Conservation (phyloP, 2,888 invertebrate genomes). For the Mayetiola destructor region DNA sequence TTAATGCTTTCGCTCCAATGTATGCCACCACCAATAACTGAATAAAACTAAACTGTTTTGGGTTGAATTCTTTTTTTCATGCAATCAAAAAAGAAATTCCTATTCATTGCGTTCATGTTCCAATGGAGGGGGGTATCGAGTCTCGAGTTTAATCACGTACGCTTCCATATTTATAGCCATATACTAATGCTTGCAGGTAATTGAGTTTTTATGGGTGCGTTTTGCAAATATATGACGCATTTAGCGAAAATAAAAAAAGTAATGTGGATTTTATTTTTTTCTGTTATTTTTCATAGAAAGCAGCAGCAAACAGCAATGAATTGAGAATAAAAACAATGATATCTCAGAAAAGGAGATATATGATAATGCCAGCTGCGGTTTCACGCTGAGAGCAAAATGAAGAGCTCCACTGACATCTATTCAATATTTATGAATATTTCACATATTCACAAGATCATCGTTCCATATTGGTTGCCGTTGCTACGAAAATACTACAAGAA, state of each 20-base stretch:
- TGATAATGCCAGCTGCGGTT: background rate
- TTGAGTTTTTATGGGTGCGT: background rate
- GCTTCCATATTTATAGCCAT: too few species aligned
- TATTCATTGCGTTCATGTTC: too few species aligned
- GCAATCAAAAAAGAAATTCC: too few species aligned
- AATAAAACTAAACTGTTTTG: too few species aligned
- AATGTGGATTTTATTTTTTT: background rate
- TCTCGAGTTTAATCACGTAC: too few species aligned
- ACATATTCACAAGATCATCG: conserved; percentile 5
- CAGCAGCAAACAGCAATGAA: background rate
- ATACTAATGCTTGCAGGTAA: background rate
- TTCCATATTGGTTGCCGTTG: background rate
- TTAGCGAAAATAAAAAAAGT: conserved; percentile 5
- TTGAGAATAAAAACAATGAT: background rate
- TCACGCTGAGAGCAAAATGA: background rate
- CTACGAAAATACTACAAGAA: too few species aligned
- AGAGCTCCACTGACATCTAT: background rate
- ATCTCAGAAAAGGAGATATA: background rate
- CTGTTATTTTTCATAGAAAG: background rate
- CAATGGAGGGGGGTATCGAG: too few species aligned
- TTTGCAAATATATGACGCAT: background rate
- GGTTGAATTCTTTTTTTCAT: too few species aligned
- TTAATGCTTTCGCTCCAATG: too few species aligned
- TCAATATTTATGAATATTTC: conserved; percentile 7
- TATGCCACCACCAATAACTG: too few species aligned